Evolutionary conservation across 53 echinoderm and acorn worm genomes (phyloP).

Genomic region (Echinarachnius parma): DNA sequence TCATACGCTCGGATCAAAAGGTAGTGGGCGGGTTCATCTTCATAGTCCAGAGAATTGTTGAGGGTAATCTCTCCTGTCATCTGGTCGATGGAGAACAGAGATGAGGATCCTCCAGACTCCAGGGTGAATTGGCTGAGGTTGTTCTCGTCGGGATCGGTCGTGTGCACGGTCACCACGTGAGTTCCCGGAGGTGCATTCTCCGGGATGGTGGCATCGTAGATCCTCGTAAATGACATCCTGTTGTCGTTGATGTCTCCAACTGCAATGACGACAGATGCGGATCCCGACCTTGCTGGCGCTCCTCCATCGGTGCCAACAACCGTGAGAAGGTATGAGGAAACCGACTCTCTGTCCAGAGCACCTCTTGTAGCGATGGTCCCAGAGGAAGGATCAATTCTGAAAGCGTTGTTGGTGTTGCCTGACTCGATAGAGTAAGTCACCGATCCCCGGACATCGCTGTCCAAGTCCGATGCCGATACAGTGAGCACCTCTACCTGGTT

Average conservation of each 20-base stretch:
- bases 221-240: constrained; percentile 61
- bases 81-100: constrained; percentile 63
- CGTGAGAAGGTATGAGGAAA: constrained; percentile 56
- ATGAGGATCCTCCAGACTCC: constrained; percentile 39
- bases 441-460: constrained; percentile 58
- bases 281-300: constrained; percentile 53
- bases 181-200: constrained; percentile 68
- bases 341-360: constrained; percentile 68
- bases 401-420: constrained; percentile 68
- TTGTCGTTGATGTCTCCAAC: constrained; percentile 90
- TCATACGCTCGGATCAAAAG: constrained; percentile 58
- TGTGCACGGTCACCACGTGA: constrained; percentile 65
- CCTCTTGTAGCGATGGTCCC: constrained; percentile 64
- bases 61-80: constrained; percentile 67
- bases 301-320: constrained; percentile 78
- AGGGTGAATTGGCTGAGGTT: constrained; percentile 59
- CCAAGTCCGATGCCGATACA: constrained; percentile 69
- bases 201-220: constrained; percentile 62
- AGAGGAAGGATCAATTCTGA: constrained; percentile 55
- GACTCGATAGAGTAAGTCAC: constrained; percentile 57
- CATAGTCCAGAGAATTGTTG: constrained; percentile 63
- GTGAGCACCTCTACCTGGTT: constrained; percentile 40
- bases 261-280: constrained; percentile 56
- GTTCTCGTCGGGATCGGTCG: constrained; percentile 73
- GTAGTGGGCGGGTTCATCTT: constrained; percentile 44